Evolutionary conservation across 1,140 invertebrate species (phyloP).

Genomic region (Drosophila rhopaloa): DNA sequence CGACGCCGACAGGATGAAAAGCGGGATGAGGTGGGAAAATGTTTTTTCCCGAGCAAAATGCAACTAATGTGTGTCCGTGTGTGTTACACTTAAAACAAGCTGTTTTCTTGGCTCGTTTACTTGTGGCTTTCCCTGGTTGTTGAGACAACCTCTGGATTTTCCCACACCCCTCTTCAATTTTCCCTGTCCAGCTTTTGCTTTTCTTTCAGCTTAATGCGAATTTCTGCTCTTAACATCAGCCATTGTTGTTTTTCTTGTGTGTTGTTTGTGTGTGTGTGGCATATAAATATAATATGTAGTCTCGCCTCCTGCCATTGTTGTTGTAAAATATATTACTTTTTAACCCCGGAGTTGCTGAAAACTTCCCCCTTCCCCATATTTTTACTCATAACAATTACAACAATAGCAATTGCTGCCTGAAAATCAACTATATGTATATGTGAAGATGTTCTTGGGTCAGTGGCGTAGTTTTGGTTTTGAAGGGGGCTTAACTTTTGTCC

Average conservation of each 20-base stretch:
- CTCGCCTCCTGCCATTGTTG: slow-evolving; percentile 66
- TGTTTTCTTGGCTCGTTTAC: slow-evolving; percentile 70
- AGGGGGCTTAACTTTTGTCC: slow-evolving; percentile 21
- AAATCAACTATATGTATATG: slow-evolving; percentile 58
- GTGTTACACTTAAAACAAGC: slow-evolving; percentile 72
- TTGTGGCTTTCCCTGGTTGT: slow-evolving; percentile 72
- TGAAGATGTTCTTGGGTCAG: slow-evolving; percentile 9
- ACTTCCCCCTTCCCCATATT: slow-evolving; percentile 26
- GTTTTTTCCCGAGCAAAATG: slow-evolving; percentile 24
- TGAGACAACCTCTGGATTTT: slow-evolving; percentile 20
- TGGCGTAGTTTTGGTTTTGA: slow-evolving; percentile 16
- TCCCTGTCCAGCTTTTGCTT: slow-evolving; percentile 57
- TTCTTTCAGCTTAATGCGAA: slow-evolving; percentile 80
- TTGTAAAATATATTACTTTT: slow-evolving; percentile 80
- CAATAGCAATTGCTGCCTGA: slow-evolving; percentile 65
- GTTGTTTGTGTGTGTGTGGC: slow-evolving; percentile 36
- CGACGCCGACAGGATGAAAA: slow-evolving; percentile 64
- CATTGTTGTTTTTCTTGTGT: slow-evolving; percentile 55
- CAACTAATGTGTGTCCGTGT: slow-evolving; percentile 32
- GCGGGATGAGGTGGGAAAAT: slow-evolving; percentile 29
- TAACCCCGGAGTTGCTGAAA: slow-evolving; percentile 44
- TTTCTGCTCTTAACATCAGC: slow-evolving; percentile 77
- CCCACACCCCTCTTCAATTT: not conserved
- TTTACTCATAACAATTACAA: slow-evolving; percentile 78
- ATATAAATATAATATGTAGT: slow-evolving; percentile 80